phyloP scores from a whole-genome alignment of 2,888 invertebrate genomes.

The Scaptomyza flava region DNA sequence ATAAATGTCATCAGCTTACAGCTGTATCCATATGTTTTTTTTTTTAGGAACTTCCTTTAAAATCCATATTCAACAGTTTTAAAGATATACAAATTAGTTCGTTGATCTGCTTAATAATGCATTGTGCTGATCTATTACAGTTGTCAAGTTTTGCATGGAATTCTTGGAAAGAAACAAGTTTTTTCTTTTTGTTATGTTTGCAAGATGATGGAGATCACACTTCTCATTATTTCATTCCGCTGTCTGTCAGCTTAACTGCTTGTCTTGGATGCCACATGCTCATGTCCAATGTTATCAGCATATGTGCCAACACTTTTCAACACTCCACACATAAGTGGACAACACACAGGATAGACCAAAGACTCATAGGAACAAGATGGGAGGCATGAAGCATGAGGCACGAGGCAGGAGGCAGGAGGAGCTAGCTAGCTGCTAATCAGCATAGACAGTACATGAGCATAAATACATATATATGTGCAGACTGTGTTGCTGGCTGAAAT shows the following conservation, averaged over 20 bases:
- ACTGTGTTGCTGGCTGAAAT: conserved; percentile 25
- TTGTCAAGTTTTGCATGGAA: conserved; percentile 36
- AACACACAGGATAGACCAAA: conserved; percentile 23
- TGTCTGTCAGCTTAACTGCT: conserved; percentile 24
- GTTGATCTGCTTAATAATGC: conserved; percentile 21
- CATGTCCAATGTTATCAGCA: conserved; percentile 51
- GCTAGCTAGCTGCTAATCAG: conserved; percentile 38
- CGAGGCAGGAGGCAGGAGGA: background rate
- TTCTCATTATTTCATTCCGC: conserved; percentile 39
- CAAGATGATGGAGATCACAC: conserved; percentile 35
- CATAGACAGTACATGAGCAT: conserved; percentile 44
- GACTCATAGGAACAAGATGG: background rate
- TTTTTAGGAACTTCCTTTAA: too few relatives aligned
- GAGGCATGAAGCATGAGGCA: conserved; percentile 14
- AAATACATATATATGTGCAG: conserved; percentile 9
- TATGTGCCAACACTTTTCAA: conserved; percentile 52
- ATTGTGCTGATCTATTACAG: conserved; percentile 40
- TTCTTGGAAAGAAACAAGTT: conserved; percentile 3
- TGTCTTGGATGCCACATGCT: conserved; percentile 10
- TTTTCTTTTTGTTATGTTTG: background rate
- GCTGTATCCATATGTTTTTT: background rate
- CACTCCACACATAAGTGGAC: conserved; percentile 41
- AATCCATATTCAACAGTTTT: background rate
- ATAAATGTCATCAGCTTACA: too few relatives aligned
- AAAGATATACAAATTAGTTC: conserved; percentile 35